Evolutionary conservation across 2,797 vertebrate genomes (phyloP), one percentile per base, ranked within the genome.

Genomic region (Fringilla coelebs): DNA sequence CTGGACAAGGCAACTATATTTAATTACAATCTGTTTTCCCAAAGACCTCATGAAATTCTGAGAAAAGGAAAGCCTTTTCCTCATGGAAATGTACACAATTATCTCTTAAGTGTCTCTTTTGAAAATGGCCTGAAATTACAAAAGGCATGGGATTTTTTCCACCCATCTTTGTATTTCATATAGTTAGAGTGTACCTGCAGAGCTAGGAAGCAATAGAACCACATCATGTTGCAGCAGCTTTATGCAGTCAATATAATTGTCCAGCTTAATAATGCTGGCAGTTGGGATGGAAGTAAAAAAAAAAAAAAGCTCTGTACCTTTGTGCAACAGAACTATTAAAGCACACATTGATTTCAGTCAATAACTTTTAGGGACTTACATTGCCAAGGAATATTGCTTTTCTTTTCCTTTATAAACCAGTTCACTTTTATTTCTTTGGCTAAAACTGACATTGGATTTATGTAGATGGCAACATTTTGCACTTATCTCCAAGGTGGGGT

Each of bases 61-160:
- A 31, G 26, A 85, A 51, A 61, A 45, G 6, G 10, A 89, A 91
- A 61, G 13, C 3, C 12, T 49, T 34, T 52, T 84, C 26, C 46
- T 55, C 19, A 31, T 22, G 22, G 31, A 73, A 90, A 80, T n/a
- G 6, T 46, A 49, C 6, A 57, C 9, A 67, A 46, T 36, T 76
- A 78, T 28, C 2, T 73, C 41, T 51, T 79, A 79, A 88, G 7
- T 22, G 4, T 26, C 8, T 76, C 11, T 82, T 78, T 63, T 73
- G 63, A 88, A 79, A 81, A 74, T 28, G 9, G 7, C 14, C 40
- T 67, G n/a, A 88, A 83, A 85, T 62, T 32, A 55, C 17, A 40
- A 52, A 75, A 77, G 43, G 3, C 1, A 28, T 11, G 3, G 3
- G 8, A 10, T 0, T 6, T 34, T 32, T 36, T 24, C 9, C 11